Conservation (phyloP, 2,797 vertebrate species). For the Poeciliopsis paucimaculata region DNA sequence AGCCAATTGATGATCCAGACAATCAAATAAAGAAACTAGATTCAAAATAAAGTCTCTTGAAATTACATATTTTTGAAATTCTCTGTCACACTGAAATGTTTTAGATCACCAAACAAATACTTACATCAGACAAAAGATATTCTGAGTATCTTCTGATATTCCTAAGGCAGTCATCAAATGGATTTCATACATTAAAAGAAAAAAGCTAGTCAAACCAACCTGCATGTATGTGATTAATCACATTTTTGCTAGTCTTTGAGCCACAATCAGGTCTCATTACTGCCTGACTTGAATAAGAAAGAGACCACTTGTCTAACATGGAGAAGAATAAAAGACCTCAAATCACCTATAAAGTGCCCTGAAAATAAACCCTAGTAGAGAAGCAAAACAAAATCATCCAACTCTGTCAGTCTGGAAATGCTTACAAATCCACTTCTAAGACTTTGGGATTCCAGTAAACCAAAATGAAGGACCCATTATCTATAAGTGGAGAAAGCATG, state of each 20-base stretch:
- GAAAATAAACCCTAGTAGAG: too few species aligned
- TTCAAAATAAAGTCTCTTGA: background rate
- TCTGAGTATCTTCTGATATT: background rate
- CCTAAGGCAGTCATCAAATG: background rate
- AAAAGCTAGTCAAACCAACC: background rate
- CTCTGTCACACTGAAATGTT: background rate
- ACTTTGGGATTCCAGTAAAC: background rate
- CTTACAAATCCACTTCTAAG: slow-evolving; percentile 1
- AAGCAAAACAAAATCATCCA: too few species aligned
- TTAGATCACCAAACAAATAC: background rate
- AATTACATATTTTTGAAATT: background rate
- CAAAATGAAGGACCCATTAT: background rate
- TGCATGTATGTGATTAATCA: background rate
- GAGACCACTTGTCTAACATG: background rate
- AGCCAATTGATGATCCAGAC: background rate
- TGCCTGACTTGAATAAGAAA: background rate
- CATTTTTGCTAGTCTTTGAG: background rate
- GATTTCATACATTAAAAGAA: background rate
- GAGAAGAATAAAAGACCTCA: background rate
- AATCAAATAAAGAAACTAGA: background rate
- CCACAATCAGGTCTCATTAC: background rate
- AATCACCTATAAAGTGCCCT: background rate
- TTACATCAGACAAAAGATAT: background rate
- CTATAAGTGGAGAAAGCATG: background rate
- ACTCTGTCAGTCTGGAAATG: too few species aligned